Evolutionary conservation across 1,140 invertebrate species (phyloP), one percentile per base, ranked within the genome.

Genomic region (Sarcophaga bullata): DNA sequence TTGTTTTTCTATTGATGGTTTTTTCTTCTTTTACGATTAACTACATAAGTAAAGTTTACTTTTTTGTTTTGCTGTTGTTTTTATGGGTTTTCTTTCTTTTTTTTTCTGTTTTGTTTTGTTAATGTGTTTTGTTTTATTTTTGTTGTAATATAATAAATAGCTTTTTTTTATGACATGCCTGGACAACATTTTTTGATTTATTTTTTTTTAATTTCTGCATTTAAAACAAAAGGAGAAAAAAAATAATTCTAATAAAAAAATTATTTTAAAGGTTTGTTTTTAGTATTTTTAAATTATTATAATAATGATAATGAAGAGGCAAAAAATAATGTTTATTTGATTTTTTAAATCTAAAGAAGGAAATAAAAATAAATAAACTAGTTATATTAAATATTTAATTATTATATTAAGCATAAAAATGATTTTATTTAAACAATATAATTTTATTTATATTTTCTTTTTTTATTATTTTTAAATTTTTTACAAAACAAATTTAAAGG

Each of bases 21-120:
- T 80, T 83, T 83, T 83, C 15, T 37, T 83, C 46, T 78, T 72
- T 80, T 80, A 73, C 73, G 50, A 76, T 78, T 82, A 82, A 75
- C 49, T 62, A 68, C 52, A 68, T 82, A 62, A 82, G 52, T 82
- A 58, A 78, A 78, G 37, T 80, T 78, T 80, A 47, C 52, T 80
- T 73, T 72, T 17, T 75, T 82, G 47, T 52, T 37, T 78, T 54
- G 19, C 54, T 48, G 15, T 80, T 82, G 68, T 82, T 81, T 48
- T 72, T 81, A 9, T 75, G 46, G 25, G 25, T 73, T 81, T 25
- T 72, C 37, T 17, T 54, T 76, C 25, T 82, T 54, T 50, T n/a
- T 81, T 48, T 81, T 82, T 82, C 62, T 82, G 15, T 82, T 75
- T 75, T 7, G 48, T 49, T 49, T 68, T 50, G 52, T 81, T 68